phyloP scores from a whole-genome alignment of 2,888 invertebrate species.

The Nomada hirtipes region DNA sequence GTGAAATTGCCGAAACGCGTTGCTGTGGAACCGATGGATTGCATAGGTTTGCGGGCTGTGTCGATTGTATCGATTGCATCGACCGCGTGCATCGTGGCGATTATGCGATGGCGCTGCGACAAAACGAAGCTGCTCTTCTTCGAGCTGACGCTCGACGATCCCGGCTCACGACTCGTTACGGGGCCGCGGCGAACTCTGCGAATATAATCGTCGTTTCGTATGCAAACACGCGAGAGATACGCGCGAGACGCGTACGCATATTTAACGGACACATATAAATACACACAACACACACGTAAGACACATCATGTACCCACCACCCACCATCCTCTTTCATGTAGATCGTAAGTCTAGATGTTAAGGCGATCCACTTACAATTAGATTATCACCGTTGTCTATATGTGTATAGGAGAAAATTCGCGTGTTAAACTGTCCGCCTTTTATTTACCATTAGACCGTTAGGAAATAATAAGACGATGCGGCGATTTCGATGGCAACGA shows the following conservation, averaged over 20 bases:
- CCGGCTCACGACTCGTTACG: too few relatives aligned
- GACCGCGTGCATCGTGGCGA: not conserved
- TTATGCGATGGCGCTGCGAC: slow-evolving; percentile 41
- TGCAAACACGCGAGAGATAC: slow-evolving; percentile 5
- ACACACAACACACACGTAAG: slow-evolving; percentile 1
- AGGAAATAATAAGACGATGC: slow-evolving; percentile 40
- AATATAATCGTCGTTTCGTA: slow-evolving; percentile 47
- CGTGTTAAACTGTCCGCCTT: slow-evolving; percentile 58
- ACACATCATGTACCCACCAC: slow-evolving; percentile 25
- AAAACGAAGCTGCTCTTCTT: slow-evolving; percentile 49
- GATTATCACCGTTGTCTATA: slow-evolving; percentile 71
- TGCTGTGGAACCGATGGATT: slow-evolving; percentile 43
- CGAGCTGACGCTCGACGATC: not conserved
- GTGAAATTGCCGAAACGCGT: slow-evolving; percentile 33
- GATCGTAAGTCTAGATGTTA: slow-evolving; percentile 60
- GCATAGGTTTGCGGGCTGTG: slow-evolving; percentile 28
- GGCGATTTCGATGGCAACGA: slow-evolving; percentile 44
- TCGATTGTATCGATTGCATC: slow-evolving; percentile 12
- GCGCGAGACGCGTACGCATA: not conserved
- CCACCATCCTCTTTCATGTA: slow-evolving; percentile 63
- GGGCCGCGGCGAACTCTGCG: not conserved
- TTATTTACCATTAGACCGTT: slow-evolving; percentile 56
- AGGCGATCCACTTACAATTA: slow-evolving; percentile 62
- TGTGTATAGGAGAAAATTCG: slow-evolving; percentile 68
- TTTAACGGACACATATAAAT: slow-evolving; percentile 18